phyloP scores from a whole-genome alignment of 2,888 invertebrate species.

The Ceraclea dissimilis region DNA sequence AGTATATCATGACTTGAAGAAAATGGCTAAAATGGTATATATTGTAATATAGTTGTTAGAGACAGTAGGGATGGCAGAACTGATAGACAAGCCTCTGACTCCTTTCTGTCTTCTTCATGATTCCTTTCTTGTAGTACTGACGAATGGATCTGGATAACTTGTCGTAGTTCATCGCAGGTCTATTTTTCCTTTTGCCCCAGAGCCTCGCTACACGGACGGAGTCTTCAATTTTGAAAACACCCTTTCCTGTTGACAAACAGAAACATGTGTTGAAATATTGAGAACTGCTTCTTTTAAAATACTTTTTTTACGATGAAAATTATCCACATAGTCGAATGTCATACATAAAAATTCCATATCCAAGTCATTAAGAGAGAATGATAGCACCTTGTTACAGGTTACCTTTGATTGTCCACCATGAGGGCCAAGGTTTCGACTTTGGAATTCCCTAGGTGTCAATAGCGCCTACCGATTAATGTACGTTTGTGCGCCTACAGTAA shows the following conservation, averaged over 20 bases:
- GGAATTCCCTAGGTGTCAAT: too few species aligned
- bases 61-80: constrained; percentile 91
- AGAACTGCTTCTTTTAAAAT: too few species aligned
- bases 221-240: constrained; percentile 98
- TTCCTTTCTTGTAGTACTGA: constrained; percentile 99
- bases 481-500: too few species aligned
- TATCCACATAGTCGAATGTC: background rate
- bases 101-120: constrained; percentile 98
- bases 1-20: constrained; percentile 5
- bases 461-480: too few species aligned
- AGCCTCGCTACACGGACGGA: constrained; percentile 93
- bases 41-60: constrained; percentile 47
- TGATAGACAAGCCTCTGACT: constrained; percentile 98
- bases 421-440: too few species aligned
- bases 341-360: too few species aligned
- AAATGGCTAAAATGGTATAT: constrained; percentile 5
- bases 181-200: constrained; percentile 97
- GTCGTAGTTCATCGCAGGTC: constrained; percentile 99
- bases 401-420: too few species aligned
- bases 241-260: constrained; percentile 51
- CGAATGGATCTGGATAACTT: constrained; percentile 95
- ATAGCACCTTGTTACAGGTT: too few species aligned
- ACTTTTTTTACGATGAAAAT: background rate
- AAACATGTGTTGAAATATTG: background rate
- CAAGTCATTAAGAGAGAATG: too few species aligned